Evolutionary conservation across 2,888 invertebrate species (phyloP).

Genomic region (Volucella zonaria): DNA sequence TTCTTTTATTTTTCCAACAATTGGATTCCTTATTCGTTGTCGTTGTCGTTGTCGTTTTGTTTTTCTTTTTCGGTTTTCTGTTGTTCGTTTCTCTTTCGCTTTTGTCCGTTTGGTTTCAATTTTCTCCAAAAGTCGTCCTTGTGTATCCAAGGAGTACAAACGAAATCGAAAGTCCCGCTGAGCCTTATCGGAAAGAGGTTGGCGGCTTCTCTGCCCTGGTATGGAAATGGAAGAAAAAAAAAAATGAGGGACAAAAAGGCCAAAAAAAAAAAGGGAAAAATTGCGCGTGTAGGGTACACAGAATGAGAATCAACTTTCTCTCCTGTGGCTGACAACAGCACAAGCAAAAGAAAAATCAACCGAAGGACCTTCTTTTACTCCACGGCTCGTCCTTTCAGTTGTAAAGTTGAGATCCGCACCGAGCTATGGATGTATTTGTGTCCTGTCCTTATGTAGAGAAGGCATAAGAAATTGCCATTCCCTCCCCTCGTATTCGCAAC

Average conservation of each 20-base stretch:
- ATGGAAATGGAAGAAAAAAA: slow-evolving; percentile 28
- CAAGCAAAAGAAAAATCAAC: slow-evolving; percentile 61
- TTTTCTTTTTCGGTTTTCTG: slow-evolving; percentile 12
- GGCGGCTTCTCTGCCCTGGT: slow-evolving; percentile 41
- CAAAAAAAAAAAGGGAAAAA: slow-evolving; percentile 48
- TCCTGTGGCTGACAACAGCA: slow-evolving; percentile 71
- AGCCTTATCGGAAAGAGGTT: slow-evolving; percentile 62
- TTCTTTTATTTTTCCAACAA: slow-evolving; percentile 59
- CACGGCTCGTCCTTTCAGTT: slow-evolving; percentile 52
- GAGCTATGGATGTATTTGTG: slow-evolving; percentile 38
- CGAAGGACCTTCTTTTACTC: slow-evolving; percentile 62
- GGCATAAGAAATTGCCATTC: background rate
- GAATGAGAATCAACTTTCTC: slow-evolving; percentile 70
- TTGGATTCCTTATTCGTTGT: background rate
- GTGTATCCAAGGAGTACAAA: slow-evolving; percentile 64
- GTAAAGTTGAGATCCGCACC: slow-evolving; percentile 61
- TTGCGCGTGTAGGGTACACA: slow-evolving; percentile 68
- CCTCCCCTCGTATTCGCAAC: background rate
- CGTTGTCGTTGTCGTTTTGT: too few relatives aligned
- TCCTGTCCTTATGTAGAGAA: slow-evolving; percentile 28
- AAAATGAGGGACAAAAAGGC: slow-evolving; percentile 17
- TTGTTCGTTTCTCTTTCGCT: slow-evolving; percentile 31
- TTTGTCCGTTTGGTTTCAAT: slow-evolving; percentile 34
- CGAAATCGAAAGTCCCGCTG: slow-evolving; percentile 72
- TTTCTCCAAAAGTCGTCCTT: slow-evolving; percentile 60